Percentiles rank a stretch among this genome's conserved stretches.
These are phyloP conservation scores for Clamator glandarius DNA, from an alignment of 2,797 vertebrate species.

Conservation along the genomic window DNA sequence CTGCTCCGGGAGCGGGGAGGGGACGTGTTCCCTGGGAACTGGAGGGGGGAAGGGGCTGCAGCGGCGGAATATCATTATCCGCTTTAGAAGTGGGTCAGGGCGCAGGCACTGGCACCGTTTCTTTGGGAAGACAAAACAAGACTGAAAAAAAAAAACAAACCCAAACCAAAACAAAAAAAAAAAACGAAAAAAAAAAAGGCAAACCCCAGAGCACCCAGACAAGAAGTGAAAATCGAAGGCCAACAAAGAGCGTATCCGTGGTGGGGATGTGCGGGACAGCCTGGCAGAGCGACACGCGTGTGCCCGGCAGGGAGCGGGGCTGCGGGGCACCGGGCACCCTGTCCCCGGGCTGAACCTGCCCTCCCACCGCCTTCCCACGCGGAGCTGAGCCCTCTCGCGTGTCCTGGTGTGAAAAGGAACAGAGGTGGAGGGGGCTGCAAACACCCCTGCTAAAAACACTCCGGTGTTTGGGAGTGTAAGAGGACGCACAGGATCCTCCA, in stretches of 20 bases:
- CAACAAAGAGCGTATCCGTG: rapidly evolving
- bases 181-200: not conserved
- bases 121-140: not conserved
- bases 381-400: not conserved
- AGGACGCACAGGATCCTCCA: not conserved
- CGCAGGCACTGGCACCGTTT: not conserved
- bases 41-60: not conserved
- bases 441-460: not conserved
- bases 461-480: not conserved
- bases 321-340: not conserved
- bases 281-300: not conserved
- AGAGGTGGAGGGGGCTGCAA: not conserved
- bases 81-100: slow-evolving; percentile 45
- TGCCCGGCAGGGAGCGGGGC: not conserved
- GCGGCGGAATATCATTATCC: not conserved
- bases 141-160: not conserved
- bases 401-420: not conserved
- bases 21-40: not conserved
- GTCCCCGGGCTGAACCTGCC: not conserved
- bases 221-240: not conserved
- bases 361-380: rapidly evolving
- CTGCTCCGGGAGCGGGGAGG: not conserved
- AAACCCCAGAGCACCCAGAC: not conserved
- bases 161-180: not conserved
- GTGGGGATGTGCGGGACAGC: not conserved